Evolutionary conservation across 2,113 vertebrate genomes (phyloP).

Genomic region (Oenanthe melanoleuca): DNA sequence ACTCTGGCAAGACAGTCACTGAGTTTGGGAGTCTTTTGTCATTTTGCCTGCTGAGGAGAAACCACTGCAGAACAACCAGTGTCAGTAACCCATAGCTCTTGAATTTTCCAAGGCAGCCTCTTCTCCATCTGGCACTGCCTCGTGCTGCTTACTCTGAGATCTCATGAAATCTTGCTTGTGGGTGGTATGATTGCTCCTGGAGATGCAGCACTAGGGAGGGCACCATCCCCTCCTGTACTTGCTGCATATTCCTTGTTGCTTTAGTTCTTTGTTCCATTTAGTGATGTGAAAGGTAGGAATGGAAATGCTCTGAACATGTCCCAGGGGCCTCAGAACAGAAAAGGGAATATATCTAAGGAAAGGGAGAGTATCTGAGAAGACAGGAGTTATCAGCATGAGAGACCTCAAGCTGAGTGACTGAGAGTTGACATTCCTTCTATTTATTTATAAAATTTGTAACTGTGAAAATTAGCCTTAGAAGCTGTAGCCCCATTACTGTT

Average conservation of each 20-base stretch:
- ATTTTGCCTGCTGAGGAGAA: neutral
- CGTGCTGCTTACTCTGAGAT: neutral
- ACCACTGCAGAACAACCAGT: neutral
- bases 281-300: slow-evolving; percentile 21
- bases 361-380: slow-evolving; percentile 48
- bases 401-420: slow-evolving; percentile 77
- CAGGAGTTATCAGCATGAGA: slow-evolving; percentile 63
- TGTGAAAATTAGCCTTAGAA: slow-evolving; percentile 82
- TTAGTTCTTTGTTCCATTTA: slow-evolving; percentile 26
- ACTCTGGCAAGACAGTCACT: neutral
- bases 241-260: neutral
- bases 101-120: neutral
- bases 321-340: slow-evolving; percentile 32
- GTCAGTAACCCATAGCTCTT: neutral
- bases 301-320: slow-evolving; percentile 46
- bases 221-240: neutral
- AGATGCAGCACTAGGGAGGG: neutral
- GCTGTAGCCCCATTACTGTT: slow-evolving; percentile 80
- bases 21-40: neutral
- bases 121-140: neutral
- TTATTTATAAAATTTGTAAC: slow-evolving; percentile 83
- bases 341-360: slow-evolving; percentile 41
- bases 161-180: neutral
- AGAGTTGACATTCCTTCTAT: slow-evolving; percentile 77
- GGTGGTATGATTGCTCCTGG: neutral